phyloP scores from a whole-genome alignment of 2,797 vertebrate species.

The Melanogrammus aeglefinus region DNA sequence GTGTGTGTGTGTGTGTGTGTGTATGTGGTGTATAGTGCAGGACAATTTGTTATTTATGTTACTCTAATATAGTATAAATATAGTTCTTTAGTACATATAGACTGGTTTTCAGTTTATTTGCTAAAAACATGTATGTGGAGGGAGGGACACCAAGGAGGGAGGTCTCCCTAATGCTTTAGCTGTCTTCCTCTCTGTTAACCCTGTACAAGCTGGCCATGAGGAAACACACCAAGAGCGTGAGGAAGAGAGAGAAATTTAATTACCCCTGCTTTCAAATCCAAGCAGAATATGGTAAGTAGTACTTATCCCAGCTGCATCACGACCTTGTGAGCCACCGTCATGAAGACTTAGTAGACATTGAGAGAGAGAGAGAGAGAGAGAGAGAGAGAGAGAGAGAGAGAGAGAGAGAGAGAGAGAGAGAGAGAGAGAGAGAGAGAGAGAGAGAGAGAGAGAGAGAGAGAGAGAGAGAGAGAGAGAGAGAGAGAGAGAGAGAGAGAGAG shows the following conservation, averaged over 20 bases:
- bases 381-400: too few species aligned
- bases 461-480: too few species aligned
- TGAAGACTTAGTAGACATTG: conserved; percentile 49
- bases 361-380: conserved; percentile 6
- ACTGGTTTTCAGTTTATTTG: too few species aligned
- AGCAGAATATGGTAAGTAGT: conserved; percentile 63
- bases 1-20: too few species aligned
- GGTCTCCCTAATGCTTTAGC: conserved; percentile 49
- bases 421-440: too few species aligned
- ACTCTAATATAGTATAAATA: too few species aligned
- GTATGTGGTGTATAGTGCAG: too few species aligned
- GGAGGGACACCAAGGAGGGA: too few species aligned
- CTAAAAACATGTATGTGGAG: too few species aligned
- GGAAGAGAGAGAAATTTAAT: conserved; percentile 59
- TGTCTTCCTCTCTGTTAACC: conserved; percentile 58
- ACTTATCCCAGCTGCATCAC: conserved; percentile 55
- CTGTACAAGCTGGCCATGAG: conserved; percentile 46
- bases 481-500: neutral
- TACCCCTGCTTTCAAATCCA: conserved; percentile 57
- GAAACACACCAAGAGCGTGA: conserved; percentile 42
- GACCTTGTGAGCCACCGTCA: conserved; percentile 59
- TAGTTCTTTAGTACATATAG: too few species aligned
- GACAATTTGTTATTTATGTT: too few species aligned
- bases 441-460: neutral
- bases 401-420: neutral